Base-by-base conservation (phyloP, 2,113 vertebrate genomes). In the Cheirogaleus medius region DNA sequence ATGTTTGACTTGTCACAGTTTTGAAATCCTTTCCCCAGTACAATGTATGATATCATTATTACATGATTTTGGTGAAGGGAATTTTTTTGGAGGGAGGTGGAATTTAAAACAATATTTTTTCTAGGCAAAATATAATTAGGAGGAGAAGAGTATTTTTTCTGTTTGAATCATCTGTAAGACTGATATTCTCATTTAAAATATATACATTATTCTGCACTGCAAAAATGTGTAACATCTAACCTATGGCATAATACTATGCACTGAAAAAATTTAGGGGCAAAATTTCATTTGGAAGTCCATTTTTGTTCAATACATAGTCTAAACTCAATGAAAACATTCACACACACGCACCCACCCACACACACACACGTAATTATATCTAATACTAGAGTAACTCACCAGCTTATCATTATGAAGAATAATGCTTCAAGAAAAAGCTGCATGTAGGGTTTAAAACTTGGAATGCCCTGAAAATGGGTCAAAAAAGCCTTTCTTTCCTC, bases 11-110 rank as follows among this genome's bases (percentile, higher is more conserved):
- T 93, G 60, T 85, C 25, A 47, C 37, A 74, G 34, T 86, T 91
- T 96, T 77, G 42, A 98, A 94, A 89, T 97, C 6, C 9, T 88
- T 89, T 95, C 44, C 27, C n/a, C 18, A 69, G 2, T 90, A 52
- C 29, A 8, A 73, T 29, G 7, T 29, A 17, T 69, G 15, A 66
- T 91, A 9, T 42, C 20, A 90, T 85, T 82, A 66, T 64, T 95
- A 81, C 5, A 4, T 80, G 25, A 80, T 92, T 97, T 92, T 66
- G 8, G 60, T 14, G 81, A 94, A 90, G 25, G 27, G 18, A 34
- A 56, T 20, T 18, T 93, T 87, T 87, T 90, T 76, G 37, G 8
- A 81, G 5, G 42, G 23, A 56, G 58, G 29, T 47, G 8, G 14
- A 76, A 73, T 96, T 85, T 82, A 73, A 96, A 71, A 76, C 32